These are phyloP conservation scores for Timema podura DNA, from an alignment of 2,888 invertebrate genomes.

Conservation along the genomic window DNA sequence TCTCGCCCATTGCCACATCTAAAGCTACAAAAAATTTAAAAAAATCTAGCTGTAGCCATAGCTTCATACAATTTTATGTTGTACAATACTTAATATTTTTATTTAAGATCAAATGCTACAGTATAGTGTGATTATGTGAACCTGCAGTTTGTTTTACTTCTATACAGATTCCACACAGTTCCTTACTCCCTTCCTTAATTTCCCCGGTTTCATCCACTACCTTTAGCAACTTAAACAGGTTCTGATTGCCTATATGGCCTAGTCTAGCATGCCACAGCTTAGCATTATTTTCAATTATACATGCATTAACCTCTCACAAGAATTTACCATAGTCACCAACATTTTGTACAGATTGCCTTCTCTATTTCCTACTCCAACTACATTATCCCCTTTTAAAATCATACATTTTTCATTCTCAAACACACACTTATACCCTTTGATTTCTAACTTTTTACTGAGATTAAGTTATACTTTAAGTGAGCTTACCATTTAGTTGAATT, in stretches of 20 bases:
- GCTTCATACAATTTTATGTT: slow-evolving; percentile 10
- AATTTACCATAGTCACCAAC: background rate
- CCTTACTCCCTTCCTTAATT: no score
- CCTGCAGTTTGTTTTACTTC: no score
- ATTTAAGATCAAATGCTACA: background rate
- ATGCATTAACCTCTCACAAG: background rate
- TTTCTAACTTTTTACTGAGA: background rate
- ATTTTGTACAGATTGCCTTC: background rate
- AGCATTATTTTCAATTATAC: background rate
- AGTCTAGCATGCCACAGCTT: slow-evolving; percentile 6
- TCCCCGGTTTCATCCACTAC: background rate
- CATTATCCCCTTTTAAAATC: background rate
- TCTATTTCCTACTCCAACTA: background rate
- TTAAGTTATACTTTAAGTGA: background rate
- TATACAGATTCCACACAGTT: no score
- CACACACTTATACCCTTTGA: background rate
- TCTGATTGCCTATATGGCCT: slow-evolving; percentile 5
- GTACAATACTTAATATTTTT: background rate
- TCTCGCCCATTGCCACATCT: slow-evolving; percentile 6
- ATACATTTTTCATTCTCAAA: slow-evolving; percentile 4
- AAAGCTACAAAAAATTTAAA: background rate
- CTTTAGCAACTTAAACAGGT: background rate
- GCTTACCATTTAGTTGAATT: background rate
- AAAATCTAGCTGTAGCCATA: slow-evolving; percentile 9
- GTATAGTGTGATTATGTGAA: background rate